Evolutionary conservation across 30 jellyfish, hydroid and myxozoan genomes (phyloP).

Genomic region (Hydra vulgaris): DNA sequence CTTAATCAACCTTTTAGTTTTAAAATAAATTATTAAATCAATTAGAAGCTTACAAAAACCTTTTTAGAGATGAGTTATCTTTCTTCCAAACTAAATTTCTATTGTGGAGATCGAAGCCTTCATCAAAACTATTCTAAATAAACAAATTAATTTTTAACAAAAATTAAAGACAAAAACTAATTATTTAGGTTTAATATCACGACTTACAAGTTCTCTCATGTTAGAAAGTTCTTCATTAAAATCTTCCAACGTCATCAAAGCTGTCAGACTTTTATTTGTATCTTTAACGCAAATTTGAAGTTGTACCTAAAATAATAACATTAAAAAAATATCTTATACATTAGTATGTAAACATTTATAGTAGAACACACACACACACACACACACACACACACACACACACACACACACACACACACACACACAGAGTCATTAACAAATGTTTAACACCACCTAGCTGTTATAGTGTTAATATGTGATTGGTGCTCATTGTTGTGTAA

Average conservation of each 20-base stretch:
- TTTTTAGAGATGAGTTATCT: neutral
- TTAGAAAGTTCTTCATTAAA: conserved; percentile 48
- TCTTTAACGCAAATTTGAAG: conserved; percentile 52
- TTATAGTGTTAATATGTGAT: too few relatives aligned
- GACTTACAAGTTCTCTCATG: conserved; percentile 41
- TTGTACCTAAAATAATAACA: conserved; percentile 35
- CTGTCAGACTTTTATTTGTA: conserved; percentile 29
- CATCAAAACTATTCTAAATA: conserved; percentile 2
- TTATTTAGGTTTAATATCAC: too few relatives aligned
- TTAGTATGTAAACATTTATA: too few relatives aligned
- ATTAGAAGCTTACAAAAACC: neutral
- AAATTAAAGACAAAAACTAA: neutral
- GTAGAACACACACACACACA: too few relatives aligned
- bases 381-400: too few relatives aligned
- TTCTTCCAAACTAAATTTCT: neutral
- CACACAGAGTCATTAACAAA: too few relatives aligned
- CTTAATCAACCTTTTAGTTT: neutral
- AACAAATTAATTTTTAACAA: neutral
- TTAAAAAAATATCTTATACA: neutral
- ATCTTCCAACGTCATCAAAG: conserved; percentile 48
- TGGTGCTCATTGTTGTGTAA: too few relatives aligned
- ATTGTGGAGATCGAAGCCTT: neutral
- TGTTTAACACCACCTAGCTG: too few relatives aligned
- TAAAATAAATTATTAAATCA: neutral
- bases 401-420: too few relatives aligned